Evolutionary conservation across 2,797 vertebrate species (phyloP), one percentile per base, ranked within the genome.

Genomic region (Paedocypris micromegethes): DNA sequence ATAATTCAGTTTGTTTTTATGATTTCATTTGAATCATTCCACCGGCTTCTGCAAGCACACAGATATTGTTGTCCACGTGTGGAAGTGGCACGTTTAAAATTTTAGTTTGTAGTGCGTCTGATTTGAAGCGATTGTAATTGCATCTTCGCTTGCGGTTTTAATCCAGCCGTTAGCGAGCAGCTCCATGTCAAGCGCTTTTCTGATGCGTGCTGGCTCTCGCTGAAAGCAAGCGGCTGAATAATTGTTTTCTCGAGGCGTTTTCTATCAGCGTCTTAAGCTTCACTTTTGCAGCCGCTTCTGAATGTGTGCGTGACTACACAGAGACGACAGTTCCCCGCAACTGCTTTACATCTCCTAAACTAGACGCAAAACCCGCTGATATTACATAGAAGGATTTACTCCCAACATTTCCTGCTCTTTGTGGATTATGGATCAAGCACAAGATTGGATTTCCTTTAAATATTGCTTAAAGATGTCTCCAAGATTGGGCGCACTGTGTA

Each of bases 191-290:
- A 53, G 66, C 38, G 39, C 9, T 37, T 68, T 47, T 68, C 58
- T 68, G 57, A 58, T 60, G 38, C 42, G 58, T 68, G 3, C 47
- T 68, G 44, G 58, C 48, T 54, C 37, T 59, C 49, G 56, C 57
- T 53, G n/a, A 60, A 68, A 47, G 43, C 66, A 60, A 68, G 60
- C 57, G 37, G 50, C 54, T 48, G 58, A 55, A n/a, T 48, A 47
- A 66, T 49, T 56, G 49, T 66, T 65, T 66, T 66, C 39, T 23
- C 45, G 61, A 55, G 51, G 7, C 51, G 48, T 68, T 9, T 6
- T 4, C 2, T 60, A 39, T 59, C 66, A 58, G 9, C 47, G 43
- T 68, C 39, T 61, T 54, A 47, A 58, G 39, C 57, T 8, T 38
- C 43, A 69, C 44, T 48, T 23, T 45, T 37, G 41, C 23, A 53